These are phyloP conservation scores for Mactra quadrangularis DNA, from an alignment of 1,140 invertebrate genomes.

Conservation along the genomic window DNA sequence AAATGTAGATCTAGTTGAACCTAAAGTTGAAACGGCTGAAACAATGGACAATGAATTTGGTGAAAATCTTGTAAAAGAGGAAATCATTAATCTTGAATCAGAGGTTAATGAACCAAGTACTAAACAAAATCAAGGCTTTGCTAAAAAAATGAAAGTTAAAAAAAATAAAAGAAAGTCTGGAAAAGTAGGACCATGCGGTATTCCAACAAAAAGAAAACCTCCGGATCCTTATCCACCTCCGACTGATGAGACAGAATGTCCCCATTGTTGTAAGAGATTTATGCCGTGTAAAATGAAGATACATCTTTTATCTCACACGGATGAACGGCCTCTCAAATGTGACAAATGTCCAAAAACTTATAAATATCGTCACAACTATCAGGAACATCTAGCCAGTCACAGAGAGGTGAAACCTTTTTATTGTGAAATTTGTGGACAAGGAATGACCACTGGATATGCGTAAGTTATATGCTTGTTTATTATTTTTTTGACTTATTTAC, in stretches of 20 bases:
- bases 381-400: background rate
- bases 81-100: too few relatives aligned
- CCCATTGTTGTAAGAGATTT: constrained; percentile 5
- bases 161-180: too few relatives aligned
- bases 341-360: constrained; percentile 27
- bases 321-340: background rate
- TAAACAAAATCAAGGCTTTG: too few relatives aligned
- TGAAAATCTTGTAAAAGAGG: too few relatives aligned
- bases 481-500: background rate
- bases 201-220: too few relatives aligned
- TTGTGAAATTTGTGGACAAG: constrained; percentile 26
- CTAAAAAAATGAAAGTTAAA: too few relatives aligned
- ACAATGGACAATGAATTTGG: too few relatives aligned
- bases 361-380: constrained; percentile 1
- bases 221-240: too few relatives aligned
- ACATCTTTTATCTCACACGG: background rate
- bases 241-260: background rate
- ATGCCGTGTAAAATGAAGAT: constrained; percentile 6
- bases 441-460: background rate
- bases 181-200: too few relatives aligned
- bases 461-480: constrained; percentile 3
- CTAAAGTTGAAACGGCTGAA: too few relatives aligned
- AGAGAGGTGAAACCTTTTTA: constrained; percentile 24
- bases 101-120: too few relatives aligned
- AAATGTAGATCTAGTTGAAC: too few relatives aligned